Evolutionary conservation across 2,888 invertebrate species (phyloP).

Genomic region (Elysia crispata): DNA sequence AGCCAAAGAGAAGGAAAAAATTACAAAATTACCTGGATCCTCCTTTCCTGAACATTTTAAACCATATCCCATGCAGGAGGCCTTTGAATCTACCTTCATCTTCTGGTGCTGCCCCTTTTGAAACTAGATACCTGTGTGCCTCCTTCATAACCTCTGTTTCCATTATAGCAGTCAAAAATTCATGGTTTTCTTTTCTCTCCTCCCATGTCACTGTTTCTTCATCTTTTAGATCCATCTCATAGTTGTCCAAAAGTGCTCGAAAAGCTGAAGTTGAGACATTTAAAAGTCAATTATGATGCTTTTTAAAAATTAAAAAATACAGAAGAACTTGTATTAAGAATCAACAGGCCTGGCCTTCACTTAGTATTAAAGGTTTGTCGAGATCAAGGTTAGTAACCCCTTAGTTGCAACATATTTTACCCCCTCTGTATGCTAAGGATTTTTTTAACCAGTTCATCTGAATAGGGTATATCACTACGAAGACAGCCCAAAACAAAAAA

Average conservation of each 20-base stretch:
- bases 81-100: constrained; percentile 70
- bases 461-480: too few species aligned
- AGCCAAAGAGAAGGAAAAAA: too few species aligned
- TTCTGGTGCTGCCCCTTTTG: constrained; percentile 64
- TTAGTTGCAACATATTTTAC: too few species aligned
- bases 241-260: constrained; percentile 75
- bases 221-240: constrained; percentile 70
- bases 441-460: too few species aligned
- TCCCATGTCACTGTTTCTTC: constrained; percentile 72
- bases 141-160: constrained; percentile 76
- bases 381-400: too few species aligned
- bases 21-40: constrained; percentile 50
- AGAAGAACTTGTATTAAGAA: too few species aligned
- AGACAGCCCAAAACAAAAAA: too few species aligned
- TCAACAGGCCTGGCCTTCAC: neutral
- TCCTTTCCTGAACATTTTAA: constrained; percentile 70
- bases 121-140: constrained; percentile 72
- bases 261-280: constrained; percentile 71
- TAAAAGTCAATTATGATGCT: too few species aligned
- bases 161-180: constrained; percentile 73
- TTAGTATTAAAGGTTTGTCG: neutral
- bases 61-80: constrained; percentile 75
- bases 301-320: too few species aligned
- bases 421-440: too few species aligned
- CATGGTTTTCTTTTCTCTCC: constrained; percentile 72